phyloP scores from a whole-genome alignment of 2,113 vertebrate species.

The Cathartes aura region DNA sequence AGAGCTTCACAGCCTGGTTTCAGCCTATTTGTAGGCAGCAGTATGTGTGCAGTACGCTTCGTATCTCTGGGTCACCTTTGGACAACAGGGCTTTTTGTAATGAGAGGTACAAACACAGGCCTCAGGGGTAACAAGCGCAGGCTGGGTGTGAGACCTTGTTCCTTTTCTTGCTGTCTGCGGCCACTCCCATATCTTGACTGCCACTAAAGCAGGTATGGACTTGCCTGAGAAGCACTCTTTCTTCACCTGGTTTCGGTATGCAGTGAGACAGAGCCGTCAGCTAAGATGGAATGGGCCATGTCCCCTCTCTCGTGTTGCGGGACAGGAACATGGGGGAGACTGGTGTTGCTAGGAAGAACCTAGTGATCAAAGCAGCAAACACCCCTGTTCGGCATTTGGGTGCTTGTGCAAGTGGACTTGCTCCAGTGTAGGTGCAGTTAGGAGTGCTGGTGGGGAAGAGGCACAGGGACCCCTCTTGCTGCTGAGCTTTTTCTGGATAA shows the following conservation, averaged over 20 bases:
- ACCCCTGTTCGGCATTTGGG: background rate
- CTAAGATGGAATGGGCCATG: background rate
- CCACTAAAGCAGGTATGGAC: background rate
- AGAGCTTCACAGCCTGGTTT: background rate
- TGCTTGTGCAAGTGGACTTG: background rate
- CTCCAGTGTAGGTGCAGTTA: background rate
- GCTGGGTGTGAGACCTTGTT: background rate
- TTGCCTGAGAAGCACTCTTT: background rate
- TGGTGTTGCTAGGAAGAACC: slow-evolving; percentile 23
- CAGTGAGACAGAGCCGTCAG: background rate
- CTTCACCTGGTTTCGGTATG: background rate
- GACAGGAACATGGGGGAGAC: slow-evolving; percentile 8
- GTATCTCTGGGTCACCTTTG: background rate
- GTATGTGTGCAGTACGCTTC: fast-evolving
- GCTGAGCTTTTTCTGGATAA: background rate
- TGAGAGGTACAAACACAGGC: background rate
- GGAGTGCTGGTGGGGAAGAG: background rate
- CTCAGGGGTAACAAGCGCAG: background rate
- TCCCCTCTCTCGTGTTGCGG: background rate
- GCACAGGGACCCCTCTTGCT: background rate
- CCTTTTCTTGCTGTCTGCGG: background rate
- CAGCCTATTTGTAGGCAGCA: background rate
- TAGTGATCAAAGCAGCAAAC: slow-evolving; percentile 24
- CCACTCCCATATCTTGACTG: background rate
- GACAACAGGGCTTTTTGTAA: background rate